Evolutionary conservation across 64 coral and sea anemone genomes (phyloP).

Genomic region (Stylophora pistillata): DNA sequence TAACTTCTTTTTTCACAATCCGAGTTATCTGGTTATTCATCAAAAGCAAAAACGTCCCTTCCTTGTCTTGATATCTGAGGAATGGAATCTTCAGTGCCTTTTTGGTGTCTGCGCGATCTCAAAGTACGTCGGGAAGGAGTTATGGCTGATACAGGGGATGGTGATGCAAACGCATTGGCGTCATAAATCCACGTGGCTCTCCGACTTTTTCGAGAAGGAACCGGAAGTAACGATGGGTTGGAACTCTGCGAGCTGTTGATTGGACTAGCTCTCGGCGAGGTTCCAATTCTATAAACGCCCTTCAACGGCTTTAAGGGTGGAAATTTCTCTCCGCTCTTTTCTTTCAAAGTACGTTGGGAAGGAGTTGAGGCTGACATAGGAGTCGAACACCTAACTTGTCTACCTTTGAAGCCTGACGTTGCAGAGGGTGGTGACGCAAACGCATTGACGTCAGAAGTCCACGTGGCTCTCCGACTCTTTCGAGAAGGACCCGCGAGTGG

Average conservation of each 20-base stretch:
- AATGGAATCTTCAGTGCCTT: neutral
- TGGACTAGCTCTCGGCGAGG: neutral
- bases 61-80: neutral
- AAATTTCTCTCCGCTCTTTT: too few relatives aligned
- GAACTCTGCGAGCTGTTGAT: neutral
- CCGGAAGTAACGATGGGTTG: neutral
- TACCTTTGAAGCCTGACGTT: neutral
- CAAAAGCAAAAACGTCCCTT: conserved; percentile 13
- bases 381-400: neutral
- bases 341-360: neutral
- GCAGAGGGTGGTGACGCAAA: conserved; percentile 18
- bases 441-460: conserved; percentile 1
- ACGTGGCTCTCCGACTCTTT: conserved; percentile 9
- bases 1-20: too few relatives aligned
- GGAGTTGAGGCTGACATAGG: neutral
- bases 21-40: neutral
- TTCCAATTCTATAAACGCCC: neutral
- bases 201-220: neutral
- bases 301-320: neutral
- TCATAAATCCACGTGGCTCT: conserved; percentile 39
- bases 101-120: neutral
- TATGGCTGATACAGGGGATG: neutral
- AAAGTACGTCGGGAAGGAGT: neutral
- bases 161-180: neutral
- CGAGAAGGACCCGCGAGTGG: neutral